Conservation (phyloP, 1,140 invertebrate genomes). For the Pteromalus puparum region DNA sequence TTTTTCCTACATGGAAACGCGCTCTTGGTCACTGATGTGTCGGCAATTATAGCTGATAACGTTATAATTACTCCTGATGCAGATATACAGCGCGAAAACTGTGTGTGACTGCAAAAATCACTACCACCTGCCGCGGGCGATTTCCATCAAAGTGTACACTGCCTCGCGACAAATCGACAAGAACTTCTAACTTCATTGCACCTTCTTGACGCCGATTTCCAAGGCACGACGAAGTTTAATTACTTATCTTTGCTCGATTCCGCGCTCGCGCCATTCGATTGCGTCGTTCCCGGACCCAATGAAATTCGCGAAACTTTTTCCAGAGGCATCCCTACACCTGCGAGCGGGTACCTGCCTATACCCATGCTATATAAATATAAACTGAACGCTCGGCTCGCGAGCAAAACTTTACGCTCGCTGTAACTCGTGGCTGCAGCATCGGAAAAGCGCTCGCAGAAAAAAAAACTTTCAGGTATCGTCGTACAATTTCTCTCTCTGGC, state of each 20-base stretch:
- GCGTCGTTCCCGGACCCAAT: slow-evolving; percentile 30
- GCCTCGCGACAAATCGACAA: too few relatives aligned
- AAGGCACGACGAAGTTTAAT: slow-evolving; percentile 26
- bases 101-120: too few relatives aligned
- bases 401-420: neutral
- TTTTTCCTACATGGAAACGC: too few relatives aligned
- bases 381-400: neutral
- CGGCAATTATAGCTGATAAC: too few relatives aligned
- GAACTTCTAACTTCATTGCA: too few relatives aligned
- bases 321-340: too few relatives aligned
- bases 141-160: too few relatives aligned
- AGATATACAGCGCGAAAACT: too few relatives aligned
- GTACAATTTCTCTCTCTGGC: neutral
- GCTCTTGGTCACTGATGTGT: too few relatives aligned
- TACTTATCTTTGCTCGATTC: slow-evolving; percentile 16
- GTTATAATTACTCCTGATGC: too few relatives aligned
- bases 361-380: too few relatives aligned
- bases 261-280: slow-evolving; percentile 10
- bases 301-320: slow-evolving; percentile 35
- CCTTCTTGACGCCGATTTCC: neutral
- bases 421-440: slow-evolving; percentile 19
- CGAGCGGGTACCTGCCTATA: neutral
- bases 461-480: slow-evolving; percentile 20
- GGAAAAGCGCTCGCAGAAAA: slow-evolving; percentile 21
- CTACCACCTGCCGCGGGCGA: too few relatives aligned